A percentile compares a stretch with the other conserved stretches of the same genome.
Evolutionary conservation across 2,113 vertebrate genomes (phyloP).

Genomic region (Agapornis roseicollis): DNA sequence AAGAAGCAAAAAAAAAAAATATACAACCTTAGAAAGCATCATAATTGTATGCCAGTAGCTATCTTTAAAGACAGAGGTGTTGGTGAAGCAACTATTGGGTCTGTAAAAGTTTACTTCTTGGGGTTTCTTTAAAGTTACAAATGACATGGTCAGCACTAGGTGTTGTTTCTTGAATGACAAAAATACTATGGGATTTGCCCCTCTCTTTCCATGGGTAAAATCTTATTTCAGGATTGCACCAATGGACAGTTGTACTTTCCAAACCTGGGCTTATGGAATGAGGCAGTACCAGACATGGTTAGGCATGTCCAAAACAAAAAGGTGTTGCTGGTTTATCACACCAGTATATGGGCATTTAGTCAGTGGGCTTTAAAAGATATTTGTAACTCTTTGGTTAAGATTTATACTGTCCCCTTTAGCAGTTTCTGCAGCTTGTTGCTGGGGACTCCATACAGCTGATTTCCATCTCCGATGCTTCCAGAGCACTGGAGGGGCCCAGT

Average conservation of each 20-base stretch:
- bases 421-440: too few relatives aligned
- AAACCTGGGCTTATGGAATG: not conserved
- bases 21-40: accelerated
- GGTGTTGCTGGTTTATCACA: not conserved
- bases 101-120: not conserved
- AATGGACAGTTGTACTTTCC: not conserved
- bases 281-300: not conserved
- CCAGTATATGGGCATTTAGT: not conserved
- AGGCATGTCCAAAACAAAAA: not conserved
- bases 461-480: too few relatives aligned
- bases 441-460: too few relatives aligned
- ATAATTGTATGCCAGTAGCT: not conserved
- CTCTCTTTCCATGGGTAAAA: not conserved
- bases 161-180: not conserved
- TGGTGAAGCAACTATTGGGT: not conserved
- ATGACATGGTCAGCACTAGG: accelerated
- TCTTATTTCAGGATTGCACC: not conserved
- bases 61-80: not conserved
- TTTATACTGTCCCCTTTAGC: too few relatives aligned
- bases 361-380: not conserved
- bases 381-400: not conserved
- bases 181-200: not conserved
- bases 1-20: not conserved
- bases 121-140: not conserved
- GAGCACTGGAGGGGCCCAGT: too few relatives aligned